These are phyloP conservation scores for Phoeniculus purpureus DNA, from an alignment of 2,797 vertebrate genomes.

Conservation along the genomic window DNA sequence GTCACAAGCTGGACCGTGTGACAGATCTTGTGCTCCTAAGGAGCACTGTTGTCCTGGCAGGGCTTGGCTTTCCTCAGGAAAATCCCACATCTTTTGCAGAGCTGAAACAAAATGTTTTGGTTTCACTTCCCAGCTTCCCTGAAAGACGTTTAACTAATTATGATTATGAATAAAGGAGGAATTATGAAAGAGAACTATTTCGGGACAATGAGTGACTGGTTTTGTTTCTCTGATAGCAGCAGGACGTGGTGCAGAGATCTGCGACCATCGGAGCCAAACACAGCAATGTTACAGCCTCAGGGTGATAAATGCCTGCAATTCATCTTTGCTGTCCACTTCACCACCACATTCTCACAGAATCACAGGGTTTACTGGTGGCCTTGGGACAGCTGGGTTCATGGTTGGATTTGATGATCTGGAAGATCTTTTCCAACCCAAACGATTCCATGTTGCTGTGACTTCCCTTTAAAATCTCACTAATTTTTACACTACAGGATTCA, in stretches of 20 bases:
- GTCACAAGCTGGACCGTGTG: not conserved
- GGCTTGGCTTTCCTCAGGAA: not conserved
- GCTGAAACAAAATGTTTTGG: not conserved
- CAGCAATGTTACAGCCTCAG: not conserved
- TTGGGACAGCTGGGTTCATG: no score
- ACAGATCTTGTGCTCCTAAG: not conserved
- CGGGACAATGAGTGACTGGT: not conserved
- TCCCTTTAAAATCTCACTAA: not conserved
- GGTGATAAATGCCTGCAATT: not conserved
- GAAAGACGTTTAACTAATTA: not conserved
- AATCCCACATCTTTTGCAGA: not conserved
- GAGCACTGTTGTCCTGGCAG: not conserved
- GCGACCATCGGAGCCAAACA: rapidly evolving
- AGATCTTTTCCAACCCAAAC: no score
- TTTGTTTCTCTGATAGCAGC: not conserved
- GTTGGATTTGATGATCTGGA: no score
- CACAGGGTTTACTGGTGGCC: no score
- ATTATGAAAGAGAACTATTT: not conserved
- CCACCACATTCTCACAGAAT: not conserved
- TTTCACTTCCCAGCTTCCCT: not conserved
- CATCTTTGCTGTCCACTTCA: not conserved
- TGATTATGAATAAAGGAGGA: not conserved
- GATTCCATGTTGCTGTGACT: not conserved
- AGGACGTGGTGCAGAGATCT: not conserved
- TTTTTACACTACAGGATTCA: not conserved